Base-by-base conservation (phyloP, 2,113 vertebrate species). In the Scatophagus argus region DNA sequence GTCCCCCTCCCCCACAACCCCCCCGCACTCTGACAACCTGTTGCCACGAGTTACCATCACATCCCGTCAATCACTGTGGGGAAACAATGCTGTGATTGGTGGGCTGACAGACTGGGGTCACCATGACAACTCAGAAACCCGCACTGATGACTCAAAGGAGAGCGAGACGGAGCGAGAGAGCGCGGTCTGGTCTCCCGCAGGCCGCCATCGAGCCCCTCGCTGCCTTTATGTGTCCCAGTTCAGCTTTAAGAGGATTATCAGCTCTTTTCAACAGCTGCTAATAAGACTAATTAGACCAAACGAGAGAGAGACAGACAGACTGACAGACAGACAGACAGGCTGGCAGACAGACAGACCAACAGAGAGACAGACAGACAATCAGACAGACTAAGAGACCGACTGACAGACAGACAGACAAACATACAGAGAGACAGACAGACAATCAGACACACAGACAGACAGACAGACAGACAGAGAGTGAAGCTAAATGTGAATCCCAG, bases 71-170 rank as follows among this genome's bases (percentile, higher is more conserved):
- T 90, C 90, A 83, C 59, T 0, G 32, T 0, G 5, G 27, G 51
- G 23, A 56, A 59, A 88, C 86, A 90, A 88, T 72, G 74, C 70
- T 19, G 58, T 1, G 43, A 72, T 74, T 77, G 81, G 79, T 71
- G 81, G 63, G 63, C 49, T 77, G 86, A 74, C 27, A 34, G 84
- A 63, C 27, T n/a, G 8, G 67, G 58, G 86, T 91, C 79, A 36
- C 81, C 81, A 86, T 88, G 88, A 79, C 90, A 87, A 91, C 87
- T 46, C 80, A 87, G 77, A 88, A 73, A 61, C 65, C 78, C 6
- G 62, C 8, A 54, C 62, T 70, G 81, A 83, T 47, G 73, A 80
- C 76, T 84, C 73, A 76, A 81, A 72, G 49, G 74, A 34, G 62
- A 29, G 29, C 3, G 56, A 64, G 78, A 31, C 3, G 4, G 36